Percentiles rank a stretch among this genome's conserved stretches.
These are phyloP conservation scores for Acanthurus leucopareius DNA, from an alignment of 2,797 vertebrate species.

Conservation along the genomic window DNA sequence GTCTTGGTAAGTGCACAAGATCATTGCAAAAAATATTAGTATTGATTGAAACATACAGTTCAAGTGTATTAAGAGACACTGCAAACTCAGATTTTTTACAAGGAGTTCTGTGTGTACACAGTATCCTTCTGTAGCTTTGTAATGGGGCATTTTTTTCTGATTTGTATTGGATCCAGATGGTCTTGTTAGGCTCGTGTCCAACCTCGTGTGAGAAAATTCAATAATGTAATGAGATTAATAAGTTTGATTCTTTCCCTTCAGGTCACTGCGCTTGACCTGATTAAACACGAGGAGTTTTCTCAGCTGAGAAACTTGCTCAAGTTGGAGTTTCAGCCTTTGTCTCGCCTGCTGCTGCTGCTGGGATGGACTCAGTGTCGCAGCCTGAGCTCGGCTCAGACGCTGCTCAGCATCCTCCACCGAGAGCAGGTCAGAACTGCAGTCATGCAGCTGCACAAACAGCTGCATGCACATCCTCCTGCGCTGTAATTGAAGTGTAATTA, in stretches of 20 bases:
- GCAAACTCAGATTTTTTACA: too few species aligned
- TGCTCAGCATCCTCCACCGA: conserved; percentile 89
- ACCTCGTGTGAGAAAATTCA: conserved; percentile 27
- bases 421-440: conserved; percentile 83
- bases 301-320: conserved; percentile 86
- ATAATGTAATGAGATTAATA: conserved; percentile 17
- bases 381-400: conserved; percentile 88
- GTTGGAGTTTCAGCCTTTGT: conserved; percentile 92
- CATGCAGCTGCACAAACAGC: neutral
- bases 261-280: conserved; percentile 91
- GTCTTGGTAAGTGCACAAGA: conserved; percentile 89
- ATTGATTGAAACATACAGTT: too few species aligned
- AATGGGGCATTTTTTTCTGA: neutral
- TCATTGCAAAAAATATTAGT: neutral
- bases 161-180: neutral
- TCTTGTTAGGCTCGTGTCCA: conserved; percentile 11
- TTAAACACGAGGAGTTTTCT: conserved; percentile 92
- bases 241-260: conserved; percentile 61
- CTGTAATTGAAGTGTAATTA: neutral
- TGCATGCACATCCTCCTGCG: neutral
- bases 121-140: neutral
- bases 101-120: too few species aligned
- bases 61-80: too few species aligned
- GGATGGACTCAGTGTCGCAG: conserved; percentile 96
- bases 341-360: conserved; percentile 92